phyloP scores from a whole-genome alignment of 2,888 invertebrate species.

The Dryadula phaetusa region DNA sequence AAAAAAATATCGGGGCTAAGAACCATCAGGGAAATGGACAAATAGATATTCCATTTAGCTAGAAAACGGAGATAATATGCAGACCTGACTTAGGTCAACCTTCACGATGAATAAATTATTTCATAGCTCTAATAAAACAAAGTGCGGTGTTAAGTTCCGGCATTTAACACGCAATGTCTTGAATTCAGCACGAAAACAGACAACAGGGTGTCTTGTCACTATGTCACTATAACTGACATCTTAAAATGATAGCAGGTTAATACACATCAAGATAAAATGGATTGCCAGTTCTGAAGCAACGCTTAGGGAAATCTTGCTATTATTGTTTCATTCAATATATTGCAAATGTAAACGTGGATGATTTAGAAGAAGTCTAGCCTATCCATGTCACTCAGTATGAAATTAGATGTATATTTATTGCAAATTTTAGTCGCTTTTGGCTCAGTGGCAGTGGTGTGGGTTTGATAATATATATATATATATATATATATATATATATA shows the following conservation, averaged over 20 bases:
- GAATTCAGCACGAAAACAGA: too few species aligned
- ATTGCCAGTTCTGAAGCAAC: not conserved
- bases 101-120: too few species aligned
- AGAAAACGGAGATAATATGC: too few species aligned
- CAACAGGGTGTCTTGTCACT: not conserved
- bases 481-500: too few species aligned
- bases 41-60: too few species aligned
- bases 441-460: not conserved
- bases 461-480: too few species aligned
- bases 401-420: not conserved
- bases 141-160: too few species aligned
- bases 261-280: constrained; percentile 7
- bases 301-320: constrained; percentile 19
- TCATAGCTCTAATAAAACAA: too few species aligned
- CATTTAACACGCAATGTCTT: too few species aligned
- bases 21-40: too few species aligned
- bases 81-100: too few species aligned
- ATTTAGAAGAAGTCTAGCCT: constrained; percentile 18
- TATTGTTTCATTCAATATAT: constrained; percentile 11
- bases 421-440: not conserved
- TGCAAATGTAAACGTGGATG: constrained; percentile 13
- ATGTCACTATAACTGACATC: constrained; percentile 4
- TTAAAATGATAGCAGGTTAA: not conserved
- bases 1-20: too few species aligned
- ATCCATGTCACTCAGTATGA: not conserved